Base-by-base conservation (phyloP, 2,888 invertebrate species). In the Oegoconia quadripuncta region DNA sequence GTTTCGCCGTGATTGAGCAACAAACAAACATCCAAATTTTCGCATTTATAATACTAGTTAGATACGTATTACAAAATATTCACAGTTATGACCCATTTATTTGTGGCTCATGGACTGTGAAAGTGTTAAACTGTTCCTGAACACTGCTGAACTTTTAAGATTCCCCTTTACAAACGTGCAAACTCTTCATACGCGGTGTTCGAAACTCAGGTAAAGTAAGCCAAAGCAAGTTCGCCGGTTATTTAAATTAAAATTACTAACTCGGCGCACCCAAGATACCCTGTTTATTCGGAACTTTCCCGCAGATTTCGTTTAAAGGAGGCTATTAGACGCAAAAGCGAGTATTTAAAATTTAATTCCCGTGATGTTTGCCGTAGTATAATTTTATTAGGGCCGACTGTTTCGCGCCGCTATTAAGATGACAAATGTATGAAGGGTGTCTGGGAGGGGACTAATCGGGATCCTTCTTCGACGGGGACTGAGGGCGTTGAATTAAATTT, bases 381-480 rank as follows among this genome's bases (percentile, higher is more conserved):
- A 39, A 43, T 43, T 43, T 43, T 43, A 43, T 43, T 36, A 39
- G 32, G 26, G 39, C 35, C 25, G 34, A 43, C 34, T 39, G 43
- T 43, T 43, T 43, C 33, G 33, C 39, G 36, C 39, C 18, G 43
- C 37, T 37, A 43, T 39, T 39, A 43, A 39, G 27, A 43, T 43
- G 43, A 48, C 50, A 42, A 46, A 48, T 46, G 46, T 40, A 53
- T 53, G 54, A 54, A 54, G 49, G 50, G 55, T 44, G 55, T 15
- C 18, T 11, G 23, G 9, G 30, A 32, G 16, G 16, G 28, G 22
- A 33, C 28, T 33, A 40, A 40, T 41, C 33, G 36, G 33, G 37
- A 33, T 37, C 28, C 34, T 39, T 37, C 26, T 37, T 23, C 17
- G 23, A 37, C 14, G 17, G 30, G 23, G 13, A 27, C 12, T 6